Evolutionary conservation across 2,888 invertebrate genomes (phyloP).

Genomic region (Rhingia campestris): DNA sequence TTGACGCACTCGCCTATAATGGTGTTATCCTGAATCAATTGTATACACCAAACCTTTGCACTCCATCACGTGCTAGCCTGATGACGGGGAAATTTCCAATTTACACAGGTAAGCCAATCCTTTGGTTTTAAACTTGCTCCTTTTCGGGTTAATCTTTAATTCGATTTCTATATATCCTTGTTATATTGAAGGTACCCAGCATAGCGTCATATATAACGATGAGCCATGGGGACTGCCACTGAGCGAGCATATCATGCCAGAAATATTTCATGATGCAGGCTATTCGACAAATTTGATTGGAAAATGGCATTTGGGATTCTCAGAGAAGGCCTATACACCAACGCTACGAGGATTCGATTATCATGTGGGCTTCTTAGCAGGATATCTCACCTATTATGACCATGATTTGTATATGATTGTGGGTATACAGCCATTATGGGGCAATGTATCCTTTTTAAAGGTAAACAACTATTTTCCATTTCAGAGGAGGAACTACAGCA

Average conservation of each 20-base stretch:
- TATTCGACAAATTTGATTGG: constrained; percentile 93
- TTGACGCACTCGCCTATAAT: constrained; percentile 92
- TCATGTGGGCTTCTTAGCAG: constrained; percentile 93
- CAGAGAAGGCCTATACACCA: constrained; percentile 86
- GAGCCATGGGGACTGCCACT: constrained; percentile 90
- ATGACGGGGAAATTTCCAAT: constrained; percentile 95
- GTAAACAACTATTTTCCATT: no score
- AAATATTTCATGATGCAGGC: constrained; percentile 87
- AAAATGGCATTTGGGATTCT: constrained; percentile 96
- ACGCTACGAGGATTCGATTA: constrained; percentile 90
- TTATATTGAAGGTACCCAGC: constrained; percentile 86
- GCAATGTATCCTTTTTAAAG: not conserved
- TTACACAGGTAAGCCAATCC: constrained; percentile 85
- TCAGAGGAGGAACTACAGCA: constrained; percentile 77
- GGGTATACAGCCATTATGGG: constrained; percentile 49
- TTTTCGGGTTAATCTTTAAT: constrained; percentile 34
- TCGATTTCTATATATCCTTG: constrained; percentile 22
- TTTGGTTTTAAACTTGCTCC: constrained; percentile 35
- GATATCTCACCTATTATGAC: constrained; percentile 91
- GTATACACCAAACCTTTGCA: constrained; percentile 93
- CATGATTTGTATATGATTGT: constrained; percentile 84
- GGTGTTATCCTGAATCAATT: constrained; percentile 91
- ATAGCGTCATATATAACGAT: constrained; percentile 86
- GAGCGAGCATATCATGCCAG: constrained; percentile 87
- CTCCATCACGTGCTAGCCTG: constrained; percentile 91